Evolutionary conservation across 2,113 vertebrate genomes (phyloP).

Genomic region (Hemiprocne comata): DNA sequence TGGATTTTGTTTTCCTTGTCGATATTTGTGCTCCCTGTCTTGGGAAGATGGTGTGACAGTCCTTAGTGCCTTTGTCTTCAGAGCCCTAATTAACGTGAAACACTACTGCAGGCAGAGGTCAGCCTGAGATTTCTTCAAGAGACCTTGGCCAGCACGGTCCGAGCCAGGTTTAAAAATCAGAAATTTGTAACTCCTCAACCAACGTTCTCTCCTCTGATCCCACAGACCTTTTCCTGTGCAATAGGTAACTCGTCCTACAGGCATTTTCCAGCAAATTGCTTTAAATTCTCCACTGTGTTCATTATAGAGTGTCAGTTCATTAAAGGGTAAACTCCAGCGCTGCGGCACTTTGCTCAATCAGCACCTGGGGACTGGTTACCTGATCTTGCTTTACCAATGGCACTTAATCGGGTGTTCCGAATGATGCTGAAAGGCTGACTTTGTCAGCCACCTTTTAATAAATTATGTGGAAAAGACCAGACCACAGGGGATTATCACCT

Average conservation of each 20-base stretch:
- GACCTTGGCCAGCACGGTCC: not conserved
- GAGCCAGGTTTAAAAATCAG: not conserved
- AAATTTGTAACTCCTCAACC: not conserved
- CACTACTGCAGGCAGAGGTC: not conserved
- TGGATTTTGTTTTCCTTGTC: not conserved
- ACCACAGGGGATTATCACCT: not conserved
- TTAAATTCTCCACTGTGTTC: not conserved
- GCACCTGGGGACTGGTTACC: slow-evolving; percentile 32
- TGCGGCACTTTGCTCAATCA: not conserved
- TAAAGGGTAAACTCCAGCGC: not conserved
- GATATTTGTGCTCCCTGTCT: not conserved
- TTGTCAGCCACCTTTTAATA: slow-evolving; percentile 30
- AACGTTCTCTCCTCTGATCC: not conserved
- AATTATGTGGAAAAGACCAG: not conserved
- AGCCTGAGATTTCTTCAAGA: not conserved
- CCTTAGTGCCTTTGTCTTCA: not conserved
- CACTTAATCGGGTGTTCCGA: not conserved
- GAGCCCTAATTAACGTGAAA: not conserved
- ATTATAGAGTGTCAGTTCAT: not conserved
- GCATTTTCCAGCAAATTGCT: not conserved
- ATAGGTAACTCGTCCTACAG: not conserved
- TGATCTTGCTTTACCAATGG: not conserved
- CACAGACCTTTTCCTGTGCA: not conserved
- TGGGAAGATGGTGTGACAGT: not conserved
- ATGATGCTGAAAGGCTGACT: slow-evolving; percentile 28